Base-by-base conservation (phyloP, 2,888 invertebrate species). In the Eurois occulta region DNA sequence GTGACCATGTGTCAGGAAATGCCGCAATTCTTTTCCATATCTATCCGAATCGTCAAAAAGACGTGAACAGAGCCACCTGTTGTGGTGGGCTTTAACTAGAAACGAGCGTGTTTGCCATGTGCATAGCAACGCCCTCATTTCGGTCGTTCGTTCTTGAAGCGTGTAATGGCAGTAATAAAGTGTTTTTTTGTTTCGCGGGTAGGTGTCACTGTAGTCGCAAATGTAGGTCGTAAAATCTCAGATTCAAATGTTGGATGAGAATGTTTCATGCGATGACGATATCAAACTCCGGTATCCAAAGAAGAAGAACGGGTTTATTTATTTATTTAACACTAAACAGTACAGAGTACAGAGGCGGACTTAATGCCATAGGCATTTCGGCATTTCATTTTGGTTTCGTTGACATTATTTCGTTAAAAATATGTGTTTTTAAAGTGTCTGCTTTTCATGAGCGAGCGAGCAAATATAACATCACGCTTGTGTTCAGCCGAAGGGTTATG, bases 21-120 rank as follows among this genome's bases (percentile, higher is more conserved):
- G n/a, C n/a, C n/a, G n/a, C n/a, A n/a, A n/a, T n/a, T n/a, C n/a
- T n/a, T n/a, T n/a, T n/a, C n/a, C n/a, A n/a, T 64, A 46, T 16
- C 16, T 65, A 16, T 18, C 64, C n/a, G 41, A 41, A 41, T 67
- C 32, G 18, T 68, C 18, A 43, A 48, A 18, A 60, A 60, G 5
- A 62, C 0, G 58, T 65, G 13, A 24, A 28, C 66, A 78, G 86
- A 64, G 84, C 78, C 83, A 84, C 75, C 84, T 84, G 46, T 84
- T 65, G 70, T 46, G 13, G 52, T 32, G 1, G 0, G 28, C 38
- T 55, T 35, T 67, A 78, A 84, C 86, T 86, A 82, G 24, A 68
- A 66, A 35, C 41, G 18, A 21, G 21, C 38, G 46, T 46, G 24
- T 32, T n/a, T 55, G 72, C 41, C 21, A 18, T 1, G 18, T 41